Base-by-base conservation (phyloP, 2,888 invertebrate species). In the Lasioglossum figueresi region DNA sequence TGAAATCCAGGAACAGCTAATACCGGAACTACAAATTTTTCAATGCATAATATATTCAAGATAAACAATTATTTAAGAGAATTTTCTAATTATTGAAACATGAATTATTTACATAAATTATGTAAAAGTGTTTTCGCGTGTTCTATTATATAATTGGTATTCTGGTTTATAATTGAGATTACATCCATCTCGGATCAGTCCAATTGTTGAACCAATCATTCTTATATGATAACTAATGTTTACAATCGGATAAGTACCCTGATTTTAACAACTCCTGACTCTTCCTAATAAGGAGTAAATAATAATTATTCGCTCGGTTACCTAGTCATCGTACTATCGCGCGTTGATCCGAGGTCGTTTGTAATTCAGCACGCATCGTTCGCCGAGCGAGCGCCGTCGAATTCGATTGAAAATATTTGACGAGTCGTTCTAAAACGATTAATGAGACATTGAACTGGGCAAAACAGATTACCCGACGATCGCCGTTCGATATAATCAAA, bases 401-500 rank as follows among this genome's bases (percentile, higher is more conserved):
- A 77, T 72, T 68, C 74, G 76, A 79, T 80, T 76, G 80, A 88
- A 91, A 90, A 88, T 91, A 86, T 91, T 91, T 91, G 87, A 90
- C 89, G 88, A 85, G 56, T 83, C 79, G 80, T 85, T 83, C 88
- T 89, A 87, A 91, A 88, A 82, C 84, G 85, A 88, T 91, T 91
- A 90, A 89, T 87, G 88, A 87, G 91, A 88, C 89, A 85, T 89
- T 89, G 87, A 87, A 90, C 85, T 82, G 86, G 80, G 79, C 82
- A 85, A 89, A 90, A 91, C 84, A 84, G 88, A 91, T 90, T 91
- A 90, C 85, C 76, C 52, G 88, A 74, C 83, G 82, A 72, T 80
- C 88, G 88, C 76, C 81, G 87, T 91, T 89, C 91, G 85, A 84
- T 88, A 88, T 91, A 90, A 90, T 91, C 87, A 80, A 89, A 91